A percentile compares a stretch with the other conserved stretches of the same genome.
Conservation (phyloP, 2,888 invertebrate genomes). For the Chrysolina americana region DNA sequence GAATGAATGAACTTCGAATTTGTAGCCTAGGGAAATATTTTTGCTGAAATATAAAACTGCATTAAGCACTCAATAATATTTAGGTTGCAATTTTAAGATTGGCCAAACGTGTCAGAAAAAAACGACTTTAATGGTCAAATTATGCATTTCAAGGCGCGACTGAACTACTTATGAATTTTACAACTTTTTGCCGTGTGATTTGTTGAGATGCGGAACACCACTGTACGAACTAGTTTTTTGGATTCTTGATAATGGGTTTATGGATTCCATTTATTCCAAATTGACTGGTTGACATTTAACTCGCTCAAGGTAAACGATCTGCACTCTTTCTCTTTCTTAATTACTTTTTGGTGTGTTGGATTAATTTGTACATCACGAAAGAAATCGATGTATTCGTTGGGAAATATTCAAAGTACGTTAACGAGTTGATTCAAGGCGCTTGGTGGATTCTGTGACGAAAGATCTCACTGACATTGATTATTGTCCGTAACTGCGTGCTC, state of each 20-base stretch:
- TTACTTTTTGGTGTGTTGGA: neutral
- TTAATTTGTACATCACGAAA: neutral
- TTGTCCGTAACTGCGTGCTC: too few species aligned
- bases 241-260: neutral
- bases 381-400: neutral
- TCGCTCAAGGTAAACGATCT: neutral
- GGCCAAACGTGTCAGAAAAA: neutral
- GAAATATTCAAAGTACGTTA: neutral
- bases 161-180: neutral
- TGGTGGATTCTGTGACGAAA: neutral
- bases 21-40: too few species aligned
- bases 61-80: neutral
- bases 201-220: neutral
- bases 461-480: too few species aligned
- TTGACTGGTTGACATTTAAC: neutral
- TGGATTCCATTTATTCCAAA: slow-evolving; percentile 3
- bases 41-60: neutral
- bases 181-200: neutral
- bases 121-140: neutral
- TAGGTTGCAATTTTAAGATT: neutral
- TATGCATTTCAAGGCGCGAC: slow-evolving; percentile 1
- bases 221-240: neutral
- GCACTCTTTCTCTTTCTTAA: neutral
- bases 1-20: too few species aligned
- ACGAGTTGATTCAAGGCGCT: neutral